A percentile compares a stretch with the other conserved stretches of the same genome.
These are phyloP conservation scores for Thaumetopoea pityocampa DNA, from an alignment of 1,140 invertebrate species.

Conservation along the genomic window DNA sequence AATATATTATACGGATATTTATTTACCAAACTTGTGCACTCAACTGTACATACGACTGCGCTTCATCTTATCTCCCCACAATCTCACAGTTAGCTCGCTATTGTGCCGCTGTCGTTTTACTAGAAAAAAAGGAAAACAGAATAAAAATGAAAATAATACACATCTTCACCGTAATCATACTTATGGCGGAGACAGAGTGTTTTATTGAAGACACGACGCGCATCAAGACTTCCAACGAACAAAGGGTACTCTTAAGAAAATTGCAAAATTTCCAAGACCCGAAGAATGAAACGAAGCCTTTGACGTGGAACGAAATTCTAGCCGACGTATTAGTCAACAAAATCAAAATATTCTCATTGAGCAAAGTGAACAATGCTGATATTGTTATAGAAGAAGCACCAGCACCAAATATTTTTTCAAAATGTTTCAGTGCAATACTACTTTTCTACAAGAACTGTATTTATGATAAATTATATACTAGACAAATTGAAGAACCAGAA, in stretches of 20 bases:
- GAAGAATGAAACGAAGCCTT: conserved; percentile 25
- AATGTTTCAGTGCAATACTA: conserved; percentile 35
- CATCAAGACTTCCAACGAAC: conserved; percentile 15
- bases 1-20: no score
- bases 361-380: conserved; percentile 25
- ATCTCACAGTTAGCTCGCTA: conserved; percentile 19
- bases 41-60: conserved; percentile 24
- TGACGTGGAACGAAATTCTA: conserved; percentile 51
- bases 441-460: conserved; percentile 42
- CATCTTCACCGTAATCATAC: conserved; percentile 18
- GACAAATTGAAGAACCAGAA: conserved; percentile 6
- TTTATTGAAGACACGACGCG: conserved; percentile 14
- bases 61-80: conserved; percentile 19
- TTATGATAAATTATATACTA: conserved; percentile 34
- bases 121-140: no score
- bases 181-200: conserved; percentile 13
- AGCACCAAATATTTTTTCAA: conserved; percentile 17
- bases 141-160: conserved; percentile 23
- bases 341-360: conserved; percentile 36
- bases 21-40: conserved; percentile 16
- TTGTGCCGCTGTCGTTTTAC: conserved; percentile 18
- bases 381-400: conserved; percentile 3
- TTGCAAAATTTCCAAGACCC: conserved; percentile 38
- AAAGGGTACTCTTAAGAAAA: conserved; percentile 45
- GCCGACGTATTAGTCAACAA: conserved; percentile 49